Evolutionary conservation across 2,113 vertebrate genomes (phyloP).

Genomic region (Scopus umbretta): DNA sequence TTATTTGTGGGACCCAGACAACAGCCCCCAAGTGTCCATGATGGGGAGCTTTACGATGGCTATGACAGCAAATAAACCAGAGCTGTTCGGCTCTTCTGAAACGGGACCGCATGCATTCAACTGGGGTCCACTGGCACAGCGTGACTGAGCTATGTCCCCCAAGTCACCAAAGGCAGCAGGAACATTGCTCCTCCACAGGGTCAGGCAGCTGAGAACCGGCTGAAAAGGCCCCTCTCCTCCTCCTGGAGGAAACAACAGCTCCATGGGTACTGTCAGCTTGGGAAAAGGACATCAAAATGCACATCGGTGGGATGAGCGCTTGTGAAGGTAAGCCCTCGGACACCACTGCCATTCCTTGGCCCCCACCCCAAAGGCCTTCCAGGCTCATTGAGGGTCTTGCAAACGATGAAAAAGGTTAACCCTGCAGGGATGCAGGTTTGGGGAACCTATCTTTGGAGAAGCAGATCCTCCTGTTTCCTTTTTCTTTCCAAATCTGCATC

Average conservation of each 20-base stretch:
- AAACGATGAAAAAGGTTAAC: background rate
- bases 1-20: background rate
- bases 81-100: background rate
- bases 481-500: background rate
- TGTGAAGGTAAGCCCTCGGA: background rate
- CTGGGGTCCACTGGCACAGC: rapidly evolving
- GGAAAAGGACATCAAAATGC: background rate
- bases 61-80: background rate
- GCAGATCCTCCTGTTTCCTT: background rate
- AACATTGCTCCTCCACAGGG: background rate
- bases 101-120: background rate
- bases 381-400: background rate
- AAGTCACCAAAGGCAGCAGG: background rate
- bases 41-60: background rate
- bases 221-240: background rate
- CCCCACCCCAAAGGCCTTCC: background rate
- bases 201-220: background rate
- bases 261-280: background rate
- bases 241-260: background rate
- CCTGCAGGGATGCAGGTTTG: background rate
- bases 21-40: background rate
- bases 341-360: background rate
- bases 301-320: background rate
- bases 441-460: background rate
- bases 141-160: background rate